Evolutionary conservation across 2,113 vertebrate species (phyloP).

Genomic region (Leucosticte australis): DNA sequence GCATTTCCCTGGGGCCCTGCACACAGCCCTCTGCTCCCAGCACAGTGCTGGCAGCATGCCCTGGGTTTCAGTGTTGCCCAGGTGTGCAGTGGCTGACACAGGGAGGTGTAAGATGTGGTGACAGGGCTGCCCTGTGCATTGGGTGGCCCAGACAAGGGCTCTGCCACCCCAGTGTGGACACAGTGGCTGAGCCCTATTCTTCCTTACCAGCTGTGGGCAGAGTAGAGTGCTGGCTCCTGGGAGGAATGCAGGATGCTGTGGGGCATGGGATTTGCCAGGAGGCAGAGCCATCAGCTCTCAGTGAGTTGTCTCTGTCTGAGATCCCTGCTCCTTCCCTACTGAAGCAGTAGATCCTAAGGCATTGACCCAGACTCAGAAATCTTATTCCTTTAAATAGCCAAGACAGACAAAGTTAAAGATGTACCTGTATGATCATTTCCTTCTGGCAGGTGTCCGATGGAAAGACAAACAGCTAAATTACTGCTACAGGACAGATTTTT

Average conservation of each 20-base stretch:
- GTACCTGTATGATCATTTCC: background rate
- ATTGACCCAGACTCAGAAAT: background rate
- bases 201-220: background rate
- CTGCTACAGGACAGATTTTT: background rate
- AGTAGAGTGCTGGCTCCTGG: background rate
- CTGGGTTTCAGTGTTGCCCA: background rate
- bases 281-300: background rate
- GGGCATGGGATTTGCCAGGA: background rate
- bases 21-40: background rate
- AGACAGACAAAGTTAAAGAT: background rate
- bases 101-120: background rate
- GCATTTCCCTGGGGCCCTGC: background rate
- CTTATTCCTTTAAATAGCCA: background rate
- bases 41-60: rapidly evolving
- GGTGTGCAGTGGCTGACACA: background rate
- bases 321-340: background rate
- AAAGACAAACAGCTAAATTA: background rate
- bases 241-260: background rate
- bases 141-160: background rate
- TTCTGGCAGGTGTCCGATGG: background rate
- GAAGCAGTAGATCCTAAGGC: background rate
- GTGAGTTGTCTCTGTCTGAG: background rate
- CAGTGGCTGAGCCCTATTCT: background rate
- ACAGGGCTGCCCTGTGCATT: background rate
- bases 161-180: background rate